phyloP scores from a whole-genome alignment of 2,113 vertebrate species.

The Protomyctophum bolini region DNA sequence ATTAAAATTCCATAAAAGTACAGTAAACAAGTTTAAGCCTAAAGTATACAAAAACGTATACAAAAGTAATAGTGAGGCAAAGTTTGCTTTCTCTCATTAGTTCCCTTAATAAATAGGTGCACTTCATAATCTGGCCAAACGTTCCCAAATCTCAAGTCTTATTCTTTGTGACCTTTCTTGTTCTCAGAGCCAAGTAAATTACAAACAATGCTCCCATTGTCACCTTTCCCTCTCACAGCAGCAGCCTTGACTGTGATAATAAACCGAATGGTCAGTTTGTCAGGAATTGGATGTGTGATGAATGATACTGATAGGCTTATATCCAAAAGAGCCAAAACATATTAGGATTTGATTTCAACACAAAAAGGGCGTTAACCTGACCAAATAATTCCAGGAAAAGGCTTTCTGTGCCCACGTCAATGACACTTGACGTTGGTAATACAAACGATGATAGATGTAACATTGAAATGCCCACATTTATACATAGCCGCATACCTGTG shows the following conservation, averaged over 20 bases:
- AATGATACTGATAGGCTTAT: constrained; percentile 19
- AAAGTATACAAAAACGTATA: too few relatives aligned
- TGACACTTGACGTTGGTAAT: not conserved
- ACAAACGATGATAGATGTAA: not conserved
- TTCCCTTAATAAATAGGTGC: too few relatives aligned
- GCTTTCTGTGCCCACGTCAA: constrained; percentile 27
- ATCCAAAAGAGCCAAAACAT: constrained; percentile 5
- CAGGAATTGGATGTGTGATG: not conserved
- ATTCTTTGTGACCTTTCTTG: not conserved
- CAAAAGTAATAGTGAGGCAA: too few relatives aligned
- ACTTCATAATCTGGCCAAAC: not conserved
- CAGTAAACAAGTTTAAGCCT: too few relatives aligned
- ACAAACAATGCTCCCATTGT: not conserved
- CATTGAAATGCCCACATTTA: too few relatives aligned
- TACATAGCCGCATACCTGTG: too few relatives aligned
- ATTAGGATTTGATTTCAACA: constrained; percentile 22
- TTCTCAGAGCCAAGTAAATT: not conserved
- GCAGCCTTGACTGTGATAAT: constrained; percentile 1
- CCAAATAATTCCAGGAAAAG: constrained; percentile 59
- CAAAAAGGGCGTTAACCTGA: constrained; percentile 18
- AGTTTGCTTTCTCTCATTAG: too few relatives aligned
- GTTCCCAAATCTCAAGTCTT: not conserved
- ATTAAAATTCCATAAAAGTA: too few relatives aligned
- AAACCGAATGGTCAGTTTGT: constrained; percentile 4
- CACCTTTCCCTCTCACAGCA: not conserved